Evolutionary conservation across 1,140 invertebrate genomes (phyloP).

Genomic region (Lasioglossum albipes): DNA sequence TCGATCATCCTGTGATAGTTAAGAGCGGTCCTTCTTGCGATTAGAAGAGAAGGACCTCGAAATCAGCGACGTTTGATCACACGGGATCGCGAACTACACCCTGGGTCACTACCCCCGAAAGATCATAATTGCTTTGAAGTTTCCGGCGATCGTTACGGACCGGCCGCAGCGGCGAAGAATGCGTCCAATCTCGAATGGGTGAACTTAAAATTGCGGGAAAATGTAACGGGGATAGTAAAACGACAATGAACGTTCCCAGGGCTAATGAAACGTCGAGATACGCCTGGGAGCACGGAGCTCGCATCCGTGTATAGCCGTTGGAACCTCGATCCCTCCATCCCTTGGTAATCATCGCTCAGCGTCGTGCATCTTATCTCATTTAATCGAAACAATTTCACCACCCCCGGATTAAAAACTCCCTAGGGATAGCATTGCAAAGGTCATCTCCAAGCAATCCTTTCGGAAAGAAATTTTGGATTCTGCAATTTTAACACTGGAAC

Average conservation of each 20-base stretch:
- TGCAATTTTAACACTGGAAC: too few species aligned
- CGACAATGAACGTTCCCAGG: conserved; percentile 11
- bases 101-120: not conserved
- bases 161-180: not conserved
- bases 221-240: conserved; percentile 28
- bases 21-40: not conserved
- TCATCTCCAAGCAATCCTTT: too few species aligned
- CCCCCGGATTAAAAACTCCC: not conserved
- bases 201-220: conserved; percentile 29
- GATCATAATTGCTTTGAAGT: conserved; percentile 21
- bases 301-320: not conserved
- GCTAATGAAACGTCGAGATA: conserved; percentile 35
- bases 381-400: not conserved
- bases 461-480: too few species aligned
- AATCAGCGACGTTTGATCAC: not conserved
- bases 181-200: conserved; percentile 20
- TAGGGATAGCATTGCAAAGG: too few species aligned
- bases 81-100: not conserved
- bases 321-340: not conserved
- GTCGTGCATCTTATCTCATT: not conserved
- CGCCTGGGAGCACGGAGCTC: not conserved
- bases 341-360: not conserved
- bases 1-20: too few species aligned
- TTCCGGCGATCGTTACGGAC: not conserved
- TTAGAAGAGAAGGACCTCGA: not conserved